phyloP scores from a whole-genome alignment of 92 coral and sea anemone genomes.

The Parazoanthus atlanticus region DNA sequence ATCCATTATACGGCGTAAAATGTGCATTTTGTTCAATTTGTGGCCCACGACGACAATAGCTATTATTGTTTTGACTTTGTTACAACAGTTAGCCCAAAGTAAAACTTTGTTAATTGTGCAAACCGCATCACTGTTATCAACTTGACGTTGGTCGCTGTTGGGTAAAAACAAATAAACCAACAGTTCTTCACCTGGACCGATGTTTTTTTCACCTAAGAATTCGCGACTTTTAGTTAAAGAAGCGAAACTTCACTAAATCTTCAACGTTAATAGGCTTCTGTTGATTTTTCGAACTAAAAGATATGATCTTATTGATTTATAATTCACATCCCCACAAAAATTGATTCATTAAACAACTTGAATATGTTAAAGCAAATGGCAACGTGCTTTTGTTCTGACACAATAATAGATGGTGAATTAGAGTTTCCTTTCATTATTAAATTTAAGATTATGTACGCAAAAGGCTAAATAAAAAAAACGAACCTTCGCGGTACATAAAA shows the following conservation, averaged over 20 bases:
- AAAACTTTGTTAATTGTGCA: slow-evolving; percentile 15
- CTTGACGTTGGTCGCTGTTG: background rate
- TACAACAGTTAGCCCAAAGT: slow-evolving; percentile 14
- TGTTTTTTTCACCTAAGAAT: slow-evolving; percentile 9
- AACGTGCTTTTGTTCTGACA: slow-evolving; percentile 35
- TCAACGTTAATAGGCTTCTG: slow-evolving; percentile 34
- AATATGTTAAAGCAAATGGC: slow-evolving; percentile 35
- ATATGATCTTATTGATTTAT: slow-evolving; percentile 39
- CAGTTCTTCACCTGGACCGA: background rate
- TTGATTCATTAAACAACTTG: slow-evolving; percentile 41
- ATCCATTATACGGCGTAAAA: background rate
- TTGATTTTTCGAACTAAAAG: slow-evolving; percentile 37
- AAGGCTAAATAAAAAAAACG: background rate
- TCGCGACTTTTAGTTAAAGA: slow-evolving; percentile 35
- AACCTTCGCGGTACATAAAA: background rate
- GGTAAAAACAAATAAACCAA: background rate
- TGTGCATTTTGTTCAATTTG: background rate
- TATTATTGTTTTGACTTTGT: slow-evolving; percentile 22
- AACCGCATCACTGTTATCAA: slow-evolving; percentile 21
- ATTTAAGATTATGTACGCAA: background rate
- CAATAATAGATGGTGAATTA: slow-evolving; percentile 6
- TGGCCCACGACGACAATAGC: slow-evolving; percentile 21
- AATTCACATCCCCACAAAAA: slow-evolving; percentile 32
- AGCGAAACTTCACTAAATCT: slow-evolving; percentile 35
- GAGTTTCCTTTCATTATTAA: background rate